Base-by-base conservation (phyloP, 2,113 vertebrate genomes). In the Cyanoramphus novaezelandiae region DNA sequence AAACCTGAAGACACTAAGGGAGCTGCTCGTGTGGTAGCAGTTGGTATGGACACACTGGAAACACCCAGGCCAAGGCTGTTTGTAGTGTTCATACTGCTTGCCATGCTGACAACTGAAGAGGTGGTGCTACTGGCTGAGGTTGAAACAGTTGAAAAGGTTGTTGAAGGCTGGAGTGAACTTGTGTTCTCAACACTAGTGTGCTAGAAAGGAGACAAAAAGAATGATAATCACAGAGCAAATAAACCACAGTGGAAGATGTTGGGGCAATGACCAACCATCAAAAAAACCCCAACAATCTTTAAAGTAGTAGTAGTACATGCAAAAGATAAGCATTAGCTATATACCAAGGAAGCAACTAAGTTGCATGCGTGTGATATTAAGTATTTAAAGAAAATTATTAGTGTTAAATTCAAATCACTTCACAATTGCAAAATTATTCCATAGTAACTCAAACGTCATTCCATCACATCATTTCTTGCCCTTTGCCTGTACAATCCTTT, bases 1-100 rank as follows among this genome's bases (percentile, higher is more conserved):
- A 0, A 97, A 97, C 98, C 98, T 98, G 99, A 99, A 97, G 99
- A 99, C 88, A 99, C 98, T 90, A 99, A 98, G 55, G 99, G 98
- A 64, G 98, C 92, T 41, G 99, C 96, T 62, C 98, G 97, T 84
- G 98, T 97, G 57, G 97, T 98, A 92, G 98, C 98, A 86, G 98
- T 97, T 55, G 98, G 98, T 72, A 97, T 96, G 28, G 98, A 98
- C 87, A 97, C 98, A 94, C 98, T 98, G 95, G 98, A 96, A 91
- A 98, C 98, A 10, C 98, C 96, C 88, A 90, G 98, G 97, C 98
- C 98, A 92, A 99, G 97, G 94, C 95, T 97, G 88, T 97, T 97
- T 78, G 97, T 98, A 60, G 98, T 97, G 97, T 98, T 98, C 93
- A 98, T 97, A 90, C 96, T 98, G 89, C 97, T 97, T 35, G 98